Evolutionary conservation across 2,888 invertebrate genomes (phyloP), one percentile per base, ranked within the genome.

Genomic region (Bedellia somnulentella): DNA sequence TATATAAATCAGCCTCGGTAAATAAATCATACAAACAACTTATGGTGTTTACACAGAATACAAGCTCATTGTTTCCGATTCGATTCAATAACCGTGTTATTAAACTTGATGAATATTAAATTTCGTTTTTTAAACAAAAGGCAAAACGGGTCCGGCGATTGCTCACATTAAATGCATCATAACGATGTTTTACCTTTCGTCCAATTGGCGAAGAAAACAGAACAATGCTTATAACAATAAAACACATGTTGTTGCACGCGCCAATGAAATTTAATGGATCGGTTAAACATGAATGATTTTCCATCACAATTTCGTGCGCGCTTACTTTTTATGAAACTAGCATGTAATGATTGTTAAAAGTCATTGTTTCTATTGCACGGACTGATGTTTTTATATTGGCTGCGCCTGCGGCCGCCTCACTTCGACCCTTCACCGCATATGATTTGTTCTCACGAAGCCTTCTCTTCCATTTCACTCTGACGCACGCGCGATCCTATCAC

Each of bases 401-500:
- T 41, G 45, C 47, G 51, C 42, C 49, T 49, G 43, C 43, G 44
- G 42, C 38, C 47, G 44, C 52, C 45, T 45, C 45, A 52, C 52
- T 15, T 25, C 10, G 17, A 51, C 52, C 44, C 47, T 52, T 46
- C 43, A 55, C 55, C 56, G 51, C 56, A 53, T 52, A 45, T 46
- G 49, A 49, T 51, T 50, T 52, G 54, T 64, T 67, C 66, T 61
- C 64, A 66, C 66, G 62, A 50, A 49, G 52, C 57, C 58, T 44
- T 45, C 49, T 50, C 57, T 52, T 44, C 45, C 46, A 41, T 62
- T 53, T 45, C 44, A 41, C 46, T 59, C 51, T 39, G 45, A 42
- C 52, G 40, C 40, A 27, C 31, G 39, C 35, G 39, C 33, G 33
- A 41, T 36, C 37, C 39, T 33, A 45, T 36, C 32, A 39, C 40